phyloP scores from a whole-genome alignment of 2,888 invertebrate species.

The Neoaliturus tenellus region DNA sequence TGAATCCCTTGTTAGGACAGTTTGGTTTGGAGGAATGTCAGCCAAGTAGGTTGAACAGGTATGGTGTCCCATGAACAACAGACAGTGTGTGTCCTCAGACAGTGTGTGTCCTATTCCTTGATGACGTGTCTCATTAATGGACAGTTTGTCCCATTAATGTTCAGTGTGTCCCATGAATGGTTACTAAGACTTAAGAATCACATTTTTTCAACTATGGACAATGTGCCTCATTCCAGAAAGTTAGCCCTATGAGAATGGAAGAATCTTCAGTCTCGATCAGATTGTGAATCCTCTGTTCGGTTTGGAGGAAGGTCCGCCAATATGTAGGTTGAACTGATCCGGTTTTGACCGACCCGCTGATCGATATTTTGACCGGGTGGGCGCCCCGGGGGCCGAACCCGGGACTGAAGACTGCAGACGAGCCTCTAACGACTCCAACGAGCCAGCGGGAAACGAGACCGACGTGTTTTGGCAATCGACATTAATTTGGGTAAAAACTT shows the following conservation, averaged over 20 bases:
- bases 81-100: too few relatives aligned
- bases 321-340: conserved; percentile 17
- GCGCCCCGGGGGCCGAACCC: not conserved
- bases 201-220: too few relatives aligned
- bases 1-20: not conserved
- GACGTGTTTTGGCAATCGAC: too few relatives aligned
- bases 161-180: too few relatives aligned
- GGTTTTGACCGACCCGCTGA: not conserved
- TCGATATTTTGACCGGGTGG: not conserved
- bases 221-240: too few relatives aligned
- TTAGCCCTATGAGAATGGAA: too few relatives aligned
- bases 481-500: too few relatives aligned
- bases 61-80: too few relatives aligned
- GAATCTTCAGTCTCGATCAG: not conserved
- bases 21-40: not conserved
- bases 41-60: conserved; percentile 12
- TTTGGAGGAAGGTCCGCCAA: not conserved
- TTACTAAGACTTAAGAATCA: too few relatives aligned
- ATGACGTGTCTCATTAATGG: too few relatives aligned
- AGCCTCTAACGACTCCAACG: not conserved
- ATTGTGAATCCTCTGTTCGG: not conserved
- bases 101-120: too few relatives aligned
- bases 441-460: not conserved
- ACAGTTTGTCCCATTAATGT: too few relatives aligned
- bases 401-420: not conserved